These are phyloP conservation scores for Amblyteles armatorius DNA, from an alignment of 2,888 invertebrate species.

Conservation along the genomic window DNA sequence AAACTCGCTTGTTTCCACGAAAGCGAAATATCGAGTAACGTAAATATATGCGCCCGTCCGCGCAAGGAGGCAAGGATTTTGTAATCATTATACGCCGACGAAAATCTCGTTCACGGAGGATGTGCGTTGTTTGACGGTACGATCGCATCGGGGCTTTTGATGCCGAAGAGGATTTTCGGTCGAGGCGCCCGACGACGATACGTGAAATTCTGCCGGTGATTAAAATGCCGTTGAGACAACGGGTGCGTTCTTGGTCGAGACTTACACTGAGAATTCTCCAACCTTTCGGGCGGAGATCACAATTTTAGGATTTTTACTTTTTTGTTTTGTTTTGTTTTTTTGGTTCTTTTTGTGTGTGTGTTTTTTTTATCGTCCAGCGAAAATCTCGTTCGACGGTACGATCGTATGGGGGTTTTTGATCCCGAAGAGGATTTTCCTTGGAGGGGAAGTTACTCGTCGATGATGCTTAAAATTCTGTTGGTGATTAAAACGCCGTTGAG, in stretches of 20 bases:
- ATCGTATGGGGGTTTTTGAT: too few relatives aligned
- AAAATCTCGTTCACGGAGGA: neutral
- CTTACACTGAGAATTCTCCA: slow-evolving; percentile 21
- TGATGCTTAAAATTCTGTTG: too few relatives aligned
- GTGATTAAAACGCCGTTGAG: too few relatives aligned
- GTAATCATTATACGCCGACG: slow-evolving; percentile 44
- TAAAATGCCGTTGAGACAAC: slow-evolving; percentile 28
- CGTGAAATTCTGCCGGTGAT: slow-evolving; percentile 40
- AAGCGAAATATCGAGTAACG: slow-evolving; percentile 55
- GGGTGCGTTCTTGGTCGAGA: slow-evolving; percentile 44
- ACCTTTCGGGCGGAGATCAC: slow-evolving; percentile 34
- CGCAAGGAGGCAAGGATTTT: slow-evolving; percentile 16
- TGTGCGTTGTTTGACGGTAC: neutral
- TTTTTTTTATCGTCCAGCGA: too few relatives aligned
- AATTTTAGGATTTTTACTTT: slow-evolving; percentile 17
- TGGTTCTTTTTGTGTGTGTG: too few relatives aligned
- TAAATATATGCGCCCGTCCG: slow-evolving; percentile 11
- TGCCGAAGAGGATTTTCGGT: slow-evolving; percentile 17
- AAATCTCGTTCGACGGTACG: too few relatives aligned
- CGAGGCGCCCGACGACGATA: neutral
- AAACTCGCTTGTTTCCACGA: slow-evolving; percentile 49
- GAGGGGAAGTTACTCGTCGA: too few relatives aligned
- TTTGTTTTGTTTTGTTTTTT: neutral
- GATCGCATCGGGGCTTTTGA: slow-evolving; percentile 41
- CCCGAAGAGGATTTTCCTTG: too few relatives aligned